Percentiles rank a stretch among this genome's conserved stretches.
phyloP scores from a whole-genome alignment of 2,113 vertebrate species.

The Danionella cerebrum region DNA sequence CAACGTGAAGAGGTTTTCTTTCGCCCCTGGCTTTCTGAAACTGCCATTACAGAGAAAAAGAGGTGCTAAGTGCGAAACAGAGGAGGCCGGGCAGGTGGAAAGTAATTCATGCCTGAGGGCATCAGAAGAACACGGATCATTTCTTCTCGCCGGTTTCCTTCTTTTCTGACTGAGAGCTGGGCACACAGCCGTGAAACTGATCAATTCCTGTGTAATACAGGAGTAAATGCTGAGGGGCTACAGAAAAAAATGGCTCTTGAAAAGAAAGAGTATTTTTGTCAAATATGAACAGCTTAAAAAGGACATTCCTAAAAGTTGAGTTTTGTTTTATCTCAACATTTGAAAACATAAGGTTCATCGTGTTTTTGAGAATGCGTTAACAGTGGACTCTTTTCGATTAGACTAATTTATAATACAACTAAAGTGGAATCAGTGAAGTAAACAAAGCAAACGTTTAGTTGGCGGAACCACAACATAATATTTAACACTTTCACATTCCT shows the following conservation, averaged over 20 bases:
- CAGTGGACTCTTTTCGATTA: no score
- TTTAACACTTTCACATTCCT: conserved; percentile 45
- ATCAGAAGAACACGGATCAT: conserved; percentile 39
- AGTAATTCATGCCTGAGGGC: conserved; percentile 44
- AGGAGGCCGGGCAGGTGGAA: conserved; percentile 41
- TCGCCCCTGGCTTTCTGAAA: conserved; percentile 34
- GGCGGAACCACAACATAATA: conserved; percentile 45
- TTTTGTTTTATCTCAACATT: no score
- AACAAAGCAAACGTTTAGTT: conserved; percentile 46
- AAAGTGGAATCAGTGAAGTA: no score
- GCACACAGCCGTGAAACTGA: conserved; percentile 11
- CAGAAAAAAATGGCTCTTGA: neutral
- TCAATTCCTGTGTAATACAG: conserved; percentile 24
- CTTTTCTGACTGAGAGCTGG: conserved; percentile 4
- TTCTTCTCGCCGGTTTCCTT: conserved; percentile 29
- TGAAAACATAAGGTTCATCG: no score
- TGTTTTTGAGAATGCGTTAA: no score
- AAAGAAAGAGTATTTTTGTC: neutral
- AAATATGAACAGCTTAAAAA: no score
- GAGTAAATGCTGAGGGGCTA: neutral
- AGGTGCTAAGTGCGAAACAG: conserved; percentile 44
- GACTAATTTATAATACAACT: no score
- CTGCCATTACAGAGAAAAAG: conserved; percentile 41
- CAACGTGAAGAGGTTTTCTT: conserved; percentile 40
- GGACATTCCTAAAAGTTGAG: no score